Evolutionary conservation across 2,113 vertebrate species (phyloP), one percentile per base, ranked within the genome.

Genomic region (Mus pahari): DNA sequence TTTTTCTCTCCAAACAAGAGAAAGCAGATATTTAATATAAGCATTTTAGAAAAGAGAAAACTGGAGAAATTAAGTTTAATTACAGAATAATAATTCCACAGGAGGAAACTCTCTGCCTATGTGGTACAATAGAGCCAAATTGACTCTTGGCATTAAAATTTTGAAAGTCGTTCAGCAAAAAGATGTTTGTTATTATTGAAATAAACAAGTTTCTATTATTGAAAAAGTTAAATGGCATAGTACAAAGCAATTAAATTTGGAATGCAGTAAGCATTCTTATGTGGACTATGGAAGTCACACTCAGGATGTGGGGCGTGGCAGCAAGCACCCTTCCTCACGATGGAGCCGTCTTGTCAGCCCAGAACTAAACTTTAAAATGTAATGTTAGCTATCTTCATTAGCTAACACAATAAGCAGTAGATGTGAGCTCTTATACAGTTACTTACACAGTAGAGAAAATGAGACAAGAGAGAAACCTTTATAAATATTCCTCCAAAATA

Each of bases 401-500:
- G 26, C 64, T 66, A 66, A 31, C 64, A 66, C 26, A 64, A 64
- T 64, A 64, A 31, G 31, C 94, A 90, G 90, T 64, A 92, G 95
- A 83, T 50, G 1, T 77, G 74, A 87, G 70, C 8, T 89, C 55
- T 81, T 93, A 74, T 22, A 16, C 50, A 77, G 83, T 36, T 93
- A 87, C 24, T 86, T 92, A 90, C 55, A 94, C 74, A 94, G 78
- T 36, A 91, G 26, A 91, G 14, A 96, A 97, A 92, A 62, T 31
- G 36, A 22, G 28, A 89, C 3, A 87, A 87, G 48, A 86, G 93
- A 84, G 88, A 93, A 94, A 83, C 4, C 16, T 86, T 92, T 86
- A 79, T 74, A 93, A 94, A 42, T 4, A 90, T 55, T 68, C 94
- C 87, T 93, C 94, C 87, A 90, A 97, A 97, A 95, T 86, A 91